A percentile compares a stretch with the other conserved stretches of the same genome.
Conservation (phyloP, 2,888 invertebrate genomes). For the Scaptomyza parva region DNA sequence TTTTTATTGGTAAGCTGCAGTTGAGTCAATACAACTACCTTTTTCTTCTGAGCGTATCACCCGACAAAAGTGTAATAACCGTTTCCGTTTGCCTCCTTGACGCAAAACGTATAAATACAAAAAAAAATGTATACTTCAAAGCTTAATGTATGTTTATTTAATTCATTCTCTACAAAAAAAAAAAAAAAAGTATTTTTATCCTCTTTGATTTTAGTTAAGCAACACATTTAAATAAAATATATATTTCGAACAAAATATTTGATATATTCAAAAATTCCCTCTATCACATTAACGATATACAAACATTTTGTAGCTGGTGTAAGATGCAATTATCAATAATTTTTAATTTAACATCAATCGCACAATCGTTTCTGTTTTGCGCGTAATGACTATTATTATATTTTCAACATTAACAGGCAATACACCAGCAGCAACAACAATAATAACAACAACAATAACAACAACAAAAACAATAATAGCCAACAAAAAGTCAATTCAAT, state of each 20-base stretch:
- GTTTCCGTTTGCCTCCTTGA: background rate
- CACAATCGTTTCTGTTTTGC: conserved; percentile 73
- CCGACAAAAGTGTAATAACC: background rate
- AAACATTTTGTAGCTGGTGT: conserved; percentile 55
- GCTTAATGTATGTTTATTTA: too few relatives aligned
- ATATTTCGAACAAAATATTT: too few relatives aligned
- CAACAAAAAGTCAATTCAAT: conserved; percentile 73
- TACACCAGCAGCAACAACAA: conserved; percentile 37
- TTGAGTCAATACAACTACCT: background rate
- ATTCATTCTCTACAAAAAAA: too few relatives aligned
- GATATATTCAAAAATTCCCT: too few relatives aligned
- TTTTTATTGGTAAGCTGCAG: background rate
- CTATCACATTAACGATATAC: background rate
- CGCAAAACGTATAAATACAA: too few relatives aligned
- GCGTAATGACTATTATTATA: conserved; percentile 75
- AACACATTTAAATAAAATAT: too few relatives aligned
- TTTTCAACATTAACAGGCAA: conserved; percentile 70
- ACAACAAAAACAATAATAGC: conserved; percentile 30
- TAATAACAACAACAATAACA: conserved; percentile 21
- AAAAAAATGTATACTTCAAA: too few relatives aligned
- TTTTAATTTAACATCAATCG: conserved; percentile 79
- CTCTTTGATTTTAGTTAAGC: too few relatives aligned
- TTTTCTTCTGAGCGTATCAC: background rate
- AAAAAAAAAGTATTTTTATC: too few relatives aligned
- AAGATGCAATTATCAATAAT: conserved; percentile 72